Conservation (phyloP, 2,113 vertebrate genomes). For the Rhegmatorhina hoffmannsi region DNA sequence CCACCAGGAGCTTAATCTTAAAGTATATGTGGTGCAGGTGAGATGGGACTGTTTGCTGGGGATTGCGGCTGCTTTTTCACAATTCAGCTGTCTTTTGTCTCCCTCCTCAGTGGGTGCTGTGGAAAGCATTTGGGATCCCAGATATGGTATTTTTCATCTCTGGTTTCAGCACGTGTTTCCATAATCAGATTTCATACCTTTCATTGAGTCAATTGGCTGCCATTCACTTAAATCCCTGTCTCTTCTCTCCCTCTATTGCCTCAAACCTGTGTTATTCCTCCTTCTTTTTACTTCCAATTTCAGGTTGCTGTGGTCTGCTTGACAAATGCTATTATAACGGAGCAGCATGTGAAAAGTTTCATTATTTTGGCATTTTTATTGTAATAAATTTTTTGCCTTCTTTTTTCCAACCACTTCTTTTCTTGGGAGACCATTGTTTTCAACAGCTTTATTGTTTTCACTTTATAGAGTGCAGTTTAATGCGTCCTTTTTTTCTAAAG, state of each 20-base stretch:
- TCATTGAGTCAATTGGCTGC: background rate
- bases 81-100: background rate
- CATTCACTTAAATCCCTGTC: background rate
- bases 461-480: slow-evolving; percentile 1
- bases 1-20: background rate
- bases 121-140: background rate
- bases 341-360: background rate
- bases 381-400: background rate
- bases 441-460: slow-evolving; percentile 14
- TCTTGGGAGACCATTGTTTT: background rate
- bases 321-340: background rate
- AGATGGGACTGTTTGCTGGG: background rate
- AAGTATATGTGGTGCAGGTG: background rate
- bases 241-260: background rate
- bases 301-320: background rate
- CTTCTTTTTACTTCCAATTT: background rate
- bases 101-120: background rate
- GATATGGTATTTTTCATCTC: background rate
- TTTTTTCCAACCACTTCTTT: background rate
- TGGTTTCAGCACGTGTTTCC: background rate
- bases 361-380: slow-evolving; percentile 5
- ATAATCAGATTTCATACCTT: background rate
- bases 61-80: background rate
- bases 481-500: background rate
- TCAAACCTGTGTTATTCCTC: background rate